Conservation (phyloP, 2,888 invertebrate genomes). For the Morinoia aosen region DNA sequence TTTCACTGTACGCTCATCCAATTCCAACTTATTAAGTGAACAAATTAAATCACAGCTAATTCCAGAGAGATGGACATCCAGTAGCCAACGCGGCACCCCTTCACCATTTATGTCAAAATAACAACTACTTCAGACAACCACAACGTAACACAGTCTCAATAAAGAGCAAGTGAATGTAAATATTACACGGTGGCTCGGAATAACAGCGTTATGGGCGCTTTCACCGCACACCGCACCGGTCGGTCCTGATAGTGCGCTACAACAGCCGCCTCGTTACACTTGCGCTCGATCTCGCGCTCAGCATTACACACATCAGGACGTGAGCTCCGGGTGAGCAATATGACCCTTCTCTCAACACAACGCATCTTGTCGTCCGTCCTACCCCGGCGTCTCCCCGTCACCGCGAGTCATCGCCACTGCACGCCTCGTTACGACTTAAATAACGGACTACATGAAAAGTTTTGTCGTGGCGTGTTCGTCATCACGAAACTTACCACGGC, state of each 20-base stretch:
- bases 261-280: neutral
- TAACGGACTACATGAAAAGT: neutral
- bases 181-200: neutral
- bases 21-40: neutral
- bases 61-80: neutral
- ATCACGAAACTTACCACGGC: too few relatives aligned
- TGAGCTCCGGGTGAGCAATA: neutral
- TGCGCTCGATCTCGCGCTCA: neutral
- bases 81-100: neutral
- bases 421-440: neutral
- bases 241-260: neutral
- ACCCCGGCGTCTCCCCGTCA: neutral
- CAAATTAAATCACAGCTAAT: neutral
- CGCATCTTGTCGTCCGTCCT: neutral
- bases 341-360: neutral
- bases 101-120: neutral
- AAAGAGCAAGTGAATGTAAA: conserved; percentile 1
- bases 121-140: neutral
- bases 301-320: neutral
- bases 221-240: neutral
- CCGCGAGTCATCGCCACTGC: neutral
- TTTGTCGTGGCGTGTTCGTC: neutral
- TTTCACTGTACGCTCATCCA: neutral
- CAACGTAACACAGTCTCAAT: neutral
- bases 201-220: neutral